Base-by-base conservation (phyloP, 2,113 vertebrate genomes). In the Gasterosteus aculeatus region DNA sequence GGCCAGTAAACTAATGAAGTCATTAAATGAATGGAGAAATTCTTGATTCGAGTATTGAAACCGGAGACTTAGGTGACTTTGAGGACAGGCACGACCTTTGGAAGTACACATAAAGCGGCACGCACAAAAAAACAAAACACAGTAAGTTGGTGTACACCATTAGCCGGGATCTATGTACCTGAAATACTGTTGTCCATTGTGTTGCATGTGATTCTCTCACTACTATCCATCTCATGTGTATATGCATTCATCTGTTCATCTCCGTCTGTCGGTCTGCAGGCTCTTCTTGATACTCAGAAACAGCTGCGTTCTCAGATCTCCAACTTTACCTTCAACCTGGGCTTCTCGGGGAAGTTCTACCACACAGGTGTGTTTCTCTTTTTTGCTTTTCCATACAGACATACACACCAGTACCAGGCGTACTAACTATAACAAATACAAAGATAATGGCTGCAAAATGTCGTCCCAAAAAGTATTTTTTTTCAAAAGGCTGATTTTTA, bases 1-100 rank as follows among this genome's bases (percentile, higher is more conserved):
- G 95, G 94, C 94, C 95, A 96, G 95, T 94, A 95, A 96, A 96
- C 88, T 97, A 97, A 97, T 96, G 96, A 97, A 96, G 95, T 96
- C 95, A 97, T 97, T 97, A 97, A 96, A 96, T 95, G 94, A 87
- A 78, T 83, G 92, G 91, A 94, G 93, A 94, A 91, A 91, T 86
- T 93, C 94, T 94, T 92, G 89, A 93, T 94, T 95, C 90, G 76
- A 84, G 77, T 68, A 81, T 75, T 77, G 83, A 70, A 83, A 90
- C 70, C 64, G 62, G 64, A 63, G 70, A 73, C 42, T 56, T 75
- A 64, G 64, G 75, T 75, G 76, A 70, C 57, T 70, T 72, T 87
- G 65, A 75, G 73, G 76, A 67, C 35, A 44, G 65, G 18, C 58
- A 41, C 53, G 49, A 53, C 58, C 35, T 54, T 44, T 18, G 44